Evolutionary conservation across 2,113 vertebrate species (phyloP), one percentile per base, ranked within the genome.

Genomic region (Phalacrocorax aristotelis): DNA sequence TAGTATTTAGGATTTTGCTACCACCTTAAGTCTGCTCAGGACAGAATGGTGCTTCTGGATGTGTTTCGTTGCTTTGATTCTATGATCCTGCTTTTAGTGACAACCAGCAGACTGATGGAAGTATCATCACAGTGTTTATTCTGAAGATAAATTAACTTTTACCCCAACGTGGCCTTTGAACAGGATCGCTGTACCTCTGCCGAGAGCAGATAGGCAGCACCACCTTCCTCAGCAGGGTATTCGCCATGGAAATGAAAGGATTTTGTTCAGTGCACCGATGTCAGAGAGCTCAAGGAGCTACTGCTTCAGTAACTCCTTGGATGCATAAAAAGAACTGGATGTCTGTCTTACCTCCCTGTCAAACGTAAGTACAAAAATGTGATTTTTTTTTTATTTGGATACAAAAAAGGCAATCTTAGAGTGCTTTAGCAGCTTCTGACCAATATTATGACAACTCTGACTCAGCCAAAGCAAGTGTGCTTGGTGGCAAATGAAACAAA

Each of bases 241-340:
- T 36, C 0, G 0, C 3, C 2, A 0, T 30, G 46, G 58, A 16
- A 42, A 16, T 61, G 1, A 14, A 26, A 57, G 66, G 58, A 5
- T 38, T 89, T 81, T 49, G 10, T 62, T 57, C 46, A 16, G 32
- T 5, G 11, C 0, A 0, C 16, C 0, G 0, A 4, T 26, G 44
- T 60, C 3, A 1, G 48, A 7, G 3, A 27, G 7, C 40, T 80
- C 5, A 3, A 20, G 0, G 3, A 61, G 32, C 61, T 21, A 6
- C 13, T 54, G 48, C 71, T 80, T 32, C 68, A 40, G 44, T 16
- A 69, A 29, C 30, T 38, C 17, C 36, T 25, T 18, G 68, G 21
- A 10, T 60, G 40, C 18, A 5, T 8, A 13, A 26, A 17, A 52
- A 51, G 29, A 54, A 10, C n/a, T 44, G 48, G 11, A 9, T 57